These are phyloP conservation scores for Melolontha melolontha DNA, from an alignment of 2,888 invertebrate species.

Conservation along the genomic window DNA sequence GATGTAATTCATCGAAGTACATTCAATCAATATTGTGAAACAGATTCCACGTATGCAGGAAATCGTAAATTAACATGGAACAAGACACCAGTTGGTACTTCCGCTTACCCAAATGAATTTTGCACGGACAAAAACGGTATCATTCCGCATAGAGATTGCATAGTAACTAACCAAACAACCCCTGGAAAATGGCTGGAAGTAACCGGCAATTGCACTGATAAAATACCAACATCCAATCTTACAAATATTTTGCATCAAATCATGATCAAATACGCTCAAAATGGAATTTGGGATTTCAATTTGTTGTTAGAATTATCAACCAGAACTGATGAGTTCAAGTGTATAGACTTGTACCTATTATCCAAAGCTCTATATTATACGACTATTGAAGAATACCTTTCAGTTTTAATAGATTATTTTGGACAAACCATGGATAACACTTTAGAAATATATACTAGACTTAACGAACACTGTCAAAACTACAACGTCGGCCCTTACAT, in stretches of 20 bases:
- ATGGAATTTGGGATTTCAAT: too few species aligned
- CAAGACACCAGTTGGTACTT: constrained; percentile 18
- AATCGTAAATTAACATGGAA: constrained; percentile 24
- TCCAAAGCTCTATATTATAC: constrained; percentile 34
- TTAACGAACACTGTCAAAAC: constrained; percentile 8
- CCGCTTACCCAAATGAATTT: constrained; percentile 30
- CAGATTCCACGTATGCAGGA: neutral
- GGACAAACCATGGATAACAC: constrained; percentile 32
- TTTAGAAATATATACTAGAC: constrained; percentile 6
- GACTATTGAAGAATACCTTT: constrained; percentile 29
- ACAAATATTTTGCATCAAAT: constrained; percentile 28
- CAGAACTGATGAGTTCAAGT: constrained; percentile 21
- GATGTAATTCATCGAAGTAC: too few species aligned
- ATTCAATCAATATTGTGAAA: too few species aligned
- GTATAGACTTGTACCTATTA: constrained; percentile 36
- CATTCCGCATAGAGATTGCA: constrained; percentile 26
- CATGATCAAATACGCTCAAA: constrained; percentile 12
- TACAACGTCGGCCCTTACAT: constrained; percentile 28
- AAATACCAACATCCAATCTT: constrained; percentile 23
- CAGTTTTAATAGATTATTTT: constrained; percentile 31
- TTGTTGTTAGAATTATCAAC: constrained; percentile 9
- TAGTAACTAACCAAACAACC: neutral
- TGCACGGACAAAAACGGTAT: constrained; percentile 24
- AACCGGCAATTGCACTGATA: constrained; percentile 27
- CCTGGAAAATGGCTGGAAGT: constrained; percentile 27